Conservation (phyloP, 2,888 invertebrate genomes). For the Conus canariensis region DNA sequence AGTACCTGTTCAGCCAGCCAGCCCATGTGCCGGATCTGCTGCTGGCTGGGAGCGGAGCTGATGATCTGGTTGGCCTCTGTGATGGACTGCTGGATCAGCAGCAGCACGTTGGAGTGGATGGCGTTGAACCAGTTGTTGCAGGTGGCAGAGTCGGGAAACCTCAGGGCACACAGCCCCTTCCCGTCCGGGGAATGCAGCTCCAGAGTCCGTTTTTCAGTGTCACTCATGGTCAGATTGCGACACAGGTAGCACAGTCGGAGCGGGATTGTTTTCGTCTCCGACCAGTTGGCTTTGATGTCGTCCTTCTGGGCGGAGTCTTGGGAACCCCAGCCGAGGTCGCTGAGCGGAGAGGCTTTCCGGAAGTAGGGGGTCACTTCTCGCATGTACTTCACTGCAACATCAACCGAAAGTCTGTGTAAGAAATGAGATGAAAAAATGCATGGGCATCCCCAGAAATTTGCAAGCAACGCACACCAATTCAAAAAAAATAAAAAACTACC, state of each 20-base stretch:
- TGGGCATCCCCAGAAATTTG: too few species aligned
- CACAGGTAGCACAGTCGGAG: slow-evolving; percentile 94
- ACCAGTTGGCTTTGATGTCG: slow-evolving; percentile 80
- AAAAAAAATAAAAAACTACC: too few species aligned
- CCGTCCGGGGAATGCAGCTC: slow-evolving; percentile 95
- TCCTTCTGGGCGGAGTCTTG: slow-evolving; percentile 57
- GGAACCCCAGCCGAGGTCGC: slow-evolving; percentile 96
- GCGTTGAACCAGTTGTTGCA: slow-evolving; percentile 88
- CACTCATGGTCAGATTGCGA: slow-evolving; percentile 74
- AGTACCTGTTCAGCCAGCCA: slow-evolving; percentile 85
- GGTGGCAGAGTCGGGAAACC: slow-evolving; percentile 81
- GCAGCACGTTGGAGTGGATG: slow-evolving; percentile 91
- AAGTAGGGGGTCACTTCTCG: slow-evolving; percentile 98
- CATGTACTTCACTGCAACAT: slow-evolving; percentile 91
- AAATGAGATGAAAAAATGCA: too few species aligned
- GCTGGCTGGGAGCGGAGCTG: slow-evolving; percentile 81
- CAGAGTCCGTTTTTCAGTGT: slow-evolving; percentile 89
- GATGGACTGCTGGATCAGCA: slow-evolving; percentile 89
- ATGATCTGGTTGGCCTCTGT: slow-evolving; percentile 87
- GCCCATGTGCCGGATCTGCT: slow-evolving; percentile 89
- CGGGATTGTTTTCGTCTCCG: slow-evolving; percentile 94
- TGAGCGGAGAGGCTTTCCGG: slow-evolving; percentile 95
- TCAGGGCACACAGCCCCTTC: slow-evolving; percentile 92
- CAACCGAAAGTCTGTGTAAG: too few species aligned
- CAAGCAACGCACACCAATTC: too few species aligned